These are phyloP conservation scores for Caerostris extrusa DNA, from an alignment of 1,140 invertebrate genomes.

Conservation along the genomic window DNA sequence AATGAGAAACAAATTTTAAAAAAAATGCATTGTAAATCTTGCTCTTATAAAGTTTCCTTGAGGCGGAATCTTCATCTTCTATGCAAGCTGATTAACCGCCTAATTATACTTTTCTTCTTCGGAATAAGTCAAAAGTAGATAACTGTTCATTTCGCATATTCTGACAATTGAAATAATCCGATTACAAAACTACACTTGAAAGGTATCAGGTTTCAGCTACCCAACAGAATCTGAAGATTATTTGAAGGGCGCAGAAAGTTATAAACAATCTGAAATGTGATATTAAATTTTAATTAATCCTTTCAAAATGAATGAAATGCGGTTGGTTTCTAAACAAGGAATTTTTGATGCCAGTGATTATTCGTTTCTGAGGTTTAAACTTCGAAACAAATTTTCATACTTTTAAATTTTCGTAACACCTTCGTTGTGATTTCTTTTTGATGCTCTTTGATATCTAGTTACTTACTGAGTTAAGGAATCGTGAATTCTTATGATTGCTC, in stretches of 20 bases:
- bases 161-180: conserved; percentile 15
- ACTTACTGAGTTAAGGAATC: not conserved
- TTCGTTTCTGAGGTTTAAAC: not conserved
- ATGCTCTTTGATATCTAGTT: not conserved
- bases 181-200: conserved; percentile 41
- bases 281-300: conserved; percentile 38
- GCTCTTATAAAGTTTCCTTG: too few relatives aligned
- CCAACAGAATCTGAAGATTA: not conserved
- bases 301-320: not conserved
- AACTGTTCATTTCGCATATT: not conserved
- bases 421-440: not conserved
- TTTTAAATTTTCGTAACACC: not conserved
- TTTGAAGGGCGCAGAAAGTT: not conserved
- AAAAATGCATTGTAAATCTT: too few relatives aligned
- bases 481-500: conserved; percentile 1
- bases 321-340: not conserved
- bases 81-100: too few relatives aligned
- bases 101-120: not conserved
- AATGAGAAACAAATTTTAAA: too few relatives aligned
- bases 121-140: not conserved
- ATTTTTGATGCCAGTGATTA: conserved; percentile 28
- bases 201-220: not conserved
- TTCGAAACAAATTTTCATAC: not conserved
- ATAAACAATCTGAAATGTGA: conserved; percentile 8
- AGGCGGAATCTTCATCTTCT: too few relatives aligned